Evolutionary conservation across 1,140 invertebrate genomes (phyloP).

Genomic region (Conopomorpha cramerella): DNA sequence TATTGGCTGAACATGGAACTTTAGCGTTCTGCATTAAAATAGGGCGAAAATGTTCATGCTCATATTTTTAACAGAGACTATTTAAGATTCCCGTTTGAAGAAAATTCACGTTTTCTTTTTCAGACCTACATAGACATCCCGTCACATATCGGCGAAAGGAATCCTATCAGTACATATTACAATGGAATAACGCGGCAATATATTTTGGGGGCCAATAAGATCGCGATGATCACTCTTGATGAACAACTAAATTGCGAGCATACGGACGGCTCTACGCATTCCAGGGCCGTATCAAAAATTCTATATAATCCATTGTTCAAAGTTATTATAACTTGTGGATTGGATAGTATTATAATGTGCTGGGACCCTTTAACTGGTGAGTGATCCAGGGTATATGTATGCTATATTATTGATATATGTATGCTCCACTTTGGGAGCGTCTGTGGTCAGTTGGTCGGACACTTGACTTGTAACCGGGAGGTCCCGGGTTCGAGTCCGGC

Average conservation of each 20-base stretch:
- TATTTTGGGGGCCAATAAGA: conserved; percentile 64
- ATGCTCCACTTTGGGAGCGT: too few relatives aligned
- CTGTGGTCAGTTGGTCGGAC: too few relatives aligned
- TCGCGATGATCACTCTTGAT: conserved; percentile 65
- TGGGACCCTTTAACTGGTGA: conserved; percentile 71
- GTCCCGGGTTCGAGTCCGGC: too few relatives aligned
- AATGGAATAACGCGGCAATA: conserved; percentile 67
- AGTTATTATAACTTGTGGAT: conserved; percentile 68
- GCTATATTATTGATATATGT: too few relatives aligned
- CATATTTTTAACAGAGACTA: background rate
- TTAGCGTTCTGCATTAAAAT: too few relatives aligned
- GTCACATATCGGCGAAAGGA: conserved; percentile 60
- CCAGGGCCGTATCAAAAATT: conserved; percentile 64
- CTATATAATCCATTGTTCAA: conserved; percentile 73
- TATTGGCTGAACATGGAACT: too few relatives aligned
- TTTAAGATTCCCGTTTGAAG: too few relatives aligned
- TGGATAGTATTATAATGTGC: conserved; percentile 73
- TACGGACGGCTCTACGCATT: conserved; percentile 72
- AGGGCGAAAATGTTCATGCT: too few relatives aligned
- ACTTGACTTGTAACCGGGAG: too few relatives aligned
- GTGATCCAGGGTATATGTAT: too few relatives aligned
- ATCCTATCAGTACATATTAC: conserved; percentile 64
- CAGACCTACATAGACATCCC: conserved; percentile 68
- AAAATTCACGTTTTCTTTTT: background rate
- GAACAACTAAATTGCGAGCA: conserved; percentile 64